Percentiles rank a stretch among this genome's conserved stretches.
These are phyloP conservation scores for Nymphalis io DNA, from an alignment of 1,140 invertebrate genomes.

Conservation along the genomic window DNA sequence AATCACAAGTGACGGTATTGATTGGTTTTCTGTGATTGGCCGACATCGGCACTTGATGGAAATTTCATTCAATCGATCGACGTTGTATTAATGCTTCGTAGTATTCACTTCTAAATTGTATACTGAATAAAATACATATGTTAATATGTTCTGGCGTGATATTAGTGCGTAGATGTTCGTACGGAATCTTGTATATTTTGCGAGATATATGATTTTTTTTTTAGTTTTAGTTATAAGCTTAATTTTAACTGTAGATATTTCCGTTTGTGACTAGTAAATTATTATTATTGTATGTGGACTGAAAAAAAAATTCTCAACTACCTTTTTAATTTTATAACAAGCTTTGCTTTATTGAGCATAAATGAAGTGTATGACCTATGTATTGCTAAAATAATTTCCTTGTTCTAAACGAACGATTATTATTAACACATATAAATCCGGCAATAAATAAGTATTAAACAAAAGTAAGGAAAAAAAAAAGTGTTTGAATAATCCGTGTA, in stretches of 20 bases:
- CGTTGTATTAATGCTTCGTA: constrained; percentile 7
- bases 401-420: not conserved
- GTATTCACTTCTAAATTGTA: constrained; percentile 8
- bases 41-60: not conserved
- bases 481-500: not conserved
- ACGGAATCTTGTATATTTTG: constrained; percentile 7
- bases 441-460: not conserved
- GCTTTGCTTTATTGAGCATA: constrained; percentile 37
- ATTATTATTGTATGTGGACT: constrained; percentile 33
- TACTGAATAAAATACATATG: constrained; percentile 12
- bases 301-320: constrained; percentile 26
- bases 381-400: not conserved
- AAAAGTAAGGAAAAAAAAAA: not conserved
- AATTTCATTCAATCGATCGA: not conserved
- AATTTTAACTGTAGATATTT: constrained; percentile 8
- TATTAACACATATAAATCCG: no score
- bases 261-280: constrained; percentile 45
- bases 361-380: not conserved
- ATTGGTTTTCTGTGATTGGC: not conserved
- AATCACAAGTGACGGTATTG: constrained; percentile 18
- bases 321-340: constrained; percentile 21
- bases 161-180: constrained; percentile 49
- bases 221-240: constrained; percentile 62
- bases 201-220: constrained; percentile 64
- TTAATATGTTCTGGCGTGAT: constrained; percentile 52